Percentiles rank a stretch among this genome's conserved stretches.
Evolutionary conservation across 2,888 invertebrate genomes (phyloP).

Genomic region (Platycheirus albimanus): DNA sequence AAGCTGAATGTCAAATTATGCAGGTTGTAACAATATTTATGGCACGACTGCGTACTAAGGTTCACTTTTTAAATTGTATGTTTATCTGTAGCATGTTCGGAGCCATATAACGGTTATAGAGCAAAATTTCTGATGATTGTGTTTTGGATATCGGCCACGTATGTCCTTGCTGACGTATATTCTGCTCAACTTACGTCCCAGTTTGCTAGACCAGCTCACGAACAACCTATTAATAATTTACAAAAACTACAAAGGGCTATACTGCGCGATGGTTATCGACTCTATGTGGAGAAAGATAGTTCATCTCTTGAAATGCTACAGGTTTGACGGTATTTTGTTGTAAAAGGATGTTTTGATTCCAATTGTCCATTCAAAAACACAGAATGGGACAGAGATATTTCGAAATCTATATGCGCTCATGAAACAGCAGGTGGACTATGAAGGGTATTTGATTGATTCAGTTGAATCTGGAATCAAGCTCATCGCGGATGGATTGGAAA

Average conservation of each 20-base stretch:
- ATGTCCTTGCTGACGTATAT: conserved; percentile 91
- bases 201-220: conserved; percentile 88
- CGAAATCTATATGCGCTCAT: conserved; percentile 87
- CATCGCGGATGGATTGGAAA: conserved; percentile 85
- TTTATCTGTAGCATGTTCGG: conserved; percentile 78
- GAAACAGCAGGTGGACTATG: conserved; percentile 83
- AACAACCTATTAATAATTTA: conserved; percentile 87
- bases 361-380: too few relatives aligned
- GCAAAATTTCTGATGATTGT: conserved; percentile 88
- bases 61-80: too few relatives aligned
- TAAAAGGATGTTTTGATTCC: neutral
- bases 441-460: conserved; percentile 86
- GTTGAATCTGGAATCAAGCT: conserved; percentile 88
- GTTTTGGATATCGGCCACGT: conserved; percentile 89
- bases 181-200: conserved; percentile 90
- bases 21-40: too few relatives aligned
- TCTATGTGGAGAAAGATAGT: conserved; percentile 89
- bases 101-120: conserved; percentile 86
- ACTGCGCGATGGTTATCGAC: conserved; percentile 85
- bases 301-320: conserved; percentile 88
- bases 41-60: too few relatives aligned
- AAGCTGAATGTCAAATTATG: too few relatives aligned
- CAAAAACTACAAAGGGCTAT: conserved; percentile 87
- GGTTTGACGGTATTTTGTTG: conserved; percentile 80
- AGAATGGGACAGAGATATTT: conserved; percentile 91